Evolutionary conservation across 2,888 invertebrate genomes (phyloP).

Genomic region (Clistopyga incitator): DNA sequence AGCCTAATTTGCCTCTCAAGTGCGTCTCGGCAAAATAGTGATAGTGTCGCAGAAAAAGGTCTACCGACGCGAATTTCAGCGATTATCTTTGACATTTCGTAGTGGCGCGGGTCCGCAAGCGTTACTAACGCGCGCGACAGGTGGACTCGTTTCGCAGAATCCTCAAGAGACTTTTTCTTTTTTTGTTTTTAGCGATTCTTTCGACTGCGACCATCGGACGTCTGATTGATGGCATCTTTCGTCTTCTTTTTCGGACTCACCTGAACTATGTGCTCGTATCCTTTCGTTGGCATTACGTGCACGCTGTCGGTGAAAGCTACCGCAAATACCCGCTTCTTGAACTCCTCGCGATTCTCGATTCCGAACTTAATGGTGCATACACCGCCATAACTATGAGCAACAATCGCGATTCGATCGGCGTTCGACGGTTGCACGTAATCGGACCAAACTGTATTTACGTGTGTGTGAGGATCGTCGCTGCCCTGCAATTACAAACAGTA

Average conservation of each 20-base stretch:
- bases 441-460: slow-evolving; percentile 89
- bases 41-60: slow-evolving; percentile 49
- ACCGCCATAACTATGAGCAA: slow-evolving; percentile 94
- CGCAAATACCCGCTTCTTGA: slow-evolving; percentile 89
- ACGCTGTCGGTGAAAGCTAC: slow-evolving; percentile 92
- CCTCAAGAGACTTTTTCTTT: not conserved
- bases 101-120: slow-evolving; percentile 10
- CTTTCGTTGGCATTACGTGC: slow-evolving; percentile 82
- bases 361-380: slow-evolving; percentile 88
- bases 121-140: slow-evolving; percentile 12
- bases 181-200: not conserved
- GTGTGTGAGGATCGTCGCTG: slow-evolving; percentile 87
- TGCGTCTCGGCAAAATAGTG: not conserved
- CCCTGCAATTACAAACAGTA: slow-evolving; percentile 79
- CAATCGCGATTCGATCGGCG: slow-evolving; percentile 88
- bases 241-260: slow-evolving; percentile 63
- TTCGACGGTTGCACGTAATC: slow-evolving; percentile 87
- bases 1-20: slow-evolving; percentile 13
- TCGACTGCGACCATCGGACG: not conserved
- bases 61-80: slow-evolving; percentile 56
- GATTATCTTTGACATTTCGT: slow-evolving; percentile 62
- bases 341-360: slow-evolving; percentile 86
- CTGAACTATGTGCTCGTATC: slow-evolving; percentile 71
- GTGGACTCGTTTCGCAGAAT: slow-evolving; percentile 17
- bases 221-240: not conserved